These are phyloP conservation scores for Acyrthosiphon pisum DNA, from an alignment of 1,140 invertebrate species.

Conservation along the genomic window DNA sequence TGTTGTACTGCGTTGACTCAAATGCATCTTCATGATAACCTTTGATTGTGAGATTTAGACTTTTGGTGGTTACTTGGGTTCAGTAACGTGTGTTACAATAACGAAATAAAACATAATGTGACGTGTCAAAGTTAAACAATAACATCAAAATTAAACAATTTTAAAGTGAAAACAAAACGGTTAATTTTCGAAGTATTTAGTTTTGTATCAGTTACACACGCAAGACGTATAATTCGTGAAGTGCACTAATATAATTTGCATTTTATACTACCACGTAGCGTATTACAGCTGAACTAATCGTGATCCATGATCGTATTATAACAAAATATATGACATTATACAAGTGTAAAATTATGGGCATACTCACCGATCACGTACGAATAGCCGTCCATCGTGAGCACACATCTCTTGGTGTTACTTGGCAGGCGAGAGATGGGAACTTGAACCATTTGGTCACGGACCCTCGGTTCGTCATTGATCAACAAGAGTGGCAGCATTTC, in stretches of 20 bases:
- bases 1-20: neutral
- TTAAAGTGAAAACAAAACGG: neutral
- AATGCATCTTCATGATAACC: neutral
- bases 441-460: neutral
- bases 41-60: neutral
- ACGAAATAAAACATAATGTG: neutral
- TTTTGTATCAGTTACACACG: neutral
- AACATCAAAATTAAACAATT: neutral
- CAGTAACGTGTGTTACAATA: neutral
- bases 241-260: neutral
- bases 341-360: neutral
- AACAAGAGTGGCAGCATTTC: neutral
- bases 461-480: neutral
- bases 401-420: constrained; percentile 69
- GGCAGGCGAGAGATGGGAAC: constrained; percentile 58
- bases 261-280: neutral
- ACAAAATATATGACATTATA: neutral
- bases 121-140: neutral
- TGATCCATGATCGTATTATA: neutral
- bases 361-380: constrained; percentile 81
- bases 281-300: neutral
- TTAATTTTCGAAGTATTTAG: neutral
- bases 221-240: neutral
- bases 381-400: constrained; percentile 79
- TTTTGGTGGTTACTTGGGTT: neutral